A percentile compares a stretch with the other conserved stretches of the same genome.
Conservation (phyloP, 1,140 invertebrate genomes). For the Aphidius gifuensis region DNA sequence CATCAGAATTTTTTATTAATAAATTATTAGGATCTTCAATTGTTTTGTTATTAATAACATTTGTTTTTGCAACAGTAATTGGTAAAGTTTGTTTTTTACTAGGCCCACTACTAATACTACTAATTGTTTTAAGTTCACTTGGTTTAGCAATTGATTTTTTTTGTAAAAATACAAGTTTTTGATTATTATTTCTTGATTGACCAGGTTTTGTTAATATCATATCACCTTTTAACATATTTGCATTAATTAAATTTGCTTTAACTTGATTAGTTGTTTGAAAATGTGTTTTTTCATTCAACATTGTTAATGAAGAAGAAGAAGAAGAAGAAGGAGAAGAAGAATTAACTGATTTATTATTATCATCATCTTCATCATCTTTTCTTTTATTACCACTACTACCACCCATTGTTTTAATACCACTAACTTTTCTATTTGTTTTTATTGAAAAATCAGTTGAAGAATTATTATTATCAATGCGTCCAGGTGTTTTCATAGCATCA, state of each 20-base stretch:
- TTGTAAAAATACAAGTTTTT: constrained; percentile 45
- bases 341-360: not conserved
- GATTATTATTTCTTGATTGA: constrained; percentile 43
- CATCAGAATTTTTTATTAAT: too few relatives aligned
- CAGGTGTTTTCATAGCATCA: constrained; percentile 51
- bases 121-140: constrained; percentile 37
- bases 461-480: constrained; percentile 41
- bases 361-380: constrained; percentile 31
- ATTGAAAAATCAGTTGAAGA: constrained; percentile 29
- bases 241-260: constrained; percentile 48
- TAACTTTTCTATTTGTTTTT: constrained; percentile 33
- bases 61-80: too few relatives aligned
- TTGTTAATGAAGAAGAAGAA: constrained; percentile 3
- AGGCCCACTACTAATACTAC: too few relatives aligned
- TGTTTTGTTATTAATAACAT: too few relatives aligned
- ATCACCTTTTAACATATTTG: constrained; percentile 52
- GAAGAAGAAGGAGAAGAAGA: not conserved
- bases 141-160: constrained; percentile 46
- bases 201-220: constrained; percentile 51
- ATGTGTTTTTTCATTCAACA: not conserved
- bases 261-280: constrained; percentile 50
- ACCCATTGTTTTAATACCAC: constrained; percentile 20
- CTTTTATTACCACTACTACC: constrained; percentile 46
- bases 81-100: too few relatives aligned
- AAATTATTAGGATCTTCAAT: too few relatives aligned